Evolutionary conservation across 2,113 vertebrate genomes (phyloP).

Genomic region (Ranitomeya variabilis): DNA sequence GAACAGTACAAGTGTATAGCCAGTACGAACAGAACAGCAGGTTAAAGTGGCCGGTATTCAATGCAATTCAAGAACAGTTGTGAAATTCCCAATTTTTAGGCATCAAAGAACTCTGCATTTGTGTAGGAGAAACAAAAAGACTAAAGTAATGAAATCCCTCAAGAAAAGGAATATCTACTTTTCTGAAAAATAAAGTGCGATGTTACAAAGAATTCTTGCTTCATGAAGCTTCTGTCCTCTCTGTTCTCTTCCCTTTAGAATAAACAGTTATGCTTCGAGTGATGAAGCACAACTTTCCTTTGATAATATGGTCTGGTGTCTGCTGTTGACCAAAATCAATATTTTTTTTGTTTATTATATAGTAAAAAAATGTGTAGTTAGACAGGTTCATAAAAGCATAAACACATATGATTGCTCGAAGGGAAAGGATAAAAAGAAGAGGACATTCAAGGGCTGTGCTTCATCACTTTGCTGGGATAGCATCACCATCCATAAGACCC

Average conservation of each 20-base stretch:
- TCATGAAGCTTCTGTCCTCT: slow-evolving; percentile 23
- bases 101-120: slow-evolving; percentile 59
- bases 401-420: slow-evolving; percentile 64
- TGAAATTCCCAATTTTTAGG: slow-evolving; percentile 54
- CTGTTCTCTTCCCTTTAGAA: background rate
- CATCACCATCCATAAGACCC: background rate
- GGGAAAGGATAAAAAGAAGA: slow-evolving; percentile 66
- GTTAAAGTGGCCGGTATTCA: slow-evolving; percentile 68
- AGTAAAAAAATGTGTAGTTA: background rate
- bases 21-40: no score
- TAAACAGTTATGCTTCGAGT: slow-evolving; percentile 35
- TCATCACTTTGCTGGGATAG: slow-evolving; percentile 52
- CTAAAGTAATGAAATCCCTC: slow-evolving; percentile 56
- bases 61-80: slow-evolving; percentile 66
- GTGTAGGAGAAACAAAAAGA: no score
- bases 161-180: slow-evolving; percentile 34
- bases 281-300: slow-evolving; percentile 9
- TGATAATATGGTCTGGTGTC: slow-evolving; percentile 27
- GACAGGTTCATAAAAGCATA: slow-evolving; percentile 71
- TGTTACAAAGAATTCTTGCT: slow-evolving; percentile 1
- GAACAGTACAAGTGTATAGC: no score
- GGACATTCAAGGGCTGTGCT: slow-evolving; percentile 60
- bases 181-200: slow-evolving; percentile 1
- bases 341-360: slow-evolving; percentile 65
- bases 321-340: slow-evolving; percentile 69